Evolutionary conservation across 2,888 invertebrate genomes (phyloP), one percentile per base, ranked within the genome.

Genomic region (Margaritifera margaritifera): DNA sequence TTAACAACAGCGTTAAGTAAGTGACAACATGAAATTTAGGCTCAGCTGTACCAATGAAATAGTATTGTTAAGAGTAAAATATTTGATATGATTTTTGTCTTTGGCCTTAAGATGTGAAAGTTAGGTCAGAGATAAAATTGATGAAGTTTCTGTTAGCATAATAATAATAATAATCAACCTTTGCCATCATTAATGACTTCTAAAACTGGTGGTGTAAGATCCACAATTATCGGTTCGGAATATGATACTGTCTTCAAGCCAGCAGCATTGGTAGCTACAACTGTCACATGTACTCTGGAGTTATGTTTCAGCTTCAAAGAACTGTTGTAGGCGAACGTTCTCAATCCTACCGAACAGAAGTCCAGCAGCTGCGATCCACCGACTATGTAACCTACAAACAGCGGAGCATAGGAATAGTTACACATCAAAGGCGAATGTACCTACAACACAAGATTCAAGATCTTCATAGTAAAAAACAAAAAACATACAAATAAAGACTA

Each of bases 191-290:
- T 68, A 8, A 84, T 68, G 54, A 71, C 59, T 1, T 50, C 19
- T 19, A 82, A 74, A 6, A 69, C 55, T 2, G 83, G 83, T 11
- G 78, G 76, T 2, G 83, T 84, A 62, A 82, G 66, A 65, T 84
- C 83, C n/a, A 82, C 75, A 19, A 71, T 58, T 4, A 84, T 68
- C 6, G 69, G 74, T 11, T 73, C 67, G 0, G 81, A 80, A 22
- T 78, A 68, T n/a, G 76, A 69, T 15, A 77, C 71, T 22, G 75
- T 75, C n/a, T 72, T 71, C n/a, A 80, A 62, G 8, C 79, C 81
- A 2, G 81, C 80, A 2, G 71, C 72, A 69, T 82, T 84, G 1
- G 77, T 77, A 18, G 84, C 81, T 24, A 81, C 69, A n/a, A 84
- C 81, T 15, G 82, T 81, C 24, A 84, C 64, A 62, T 75, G 77